Conservation (phyloP, 1,140 invertebrate species). For the Marisa cornuarietis region DNA sequence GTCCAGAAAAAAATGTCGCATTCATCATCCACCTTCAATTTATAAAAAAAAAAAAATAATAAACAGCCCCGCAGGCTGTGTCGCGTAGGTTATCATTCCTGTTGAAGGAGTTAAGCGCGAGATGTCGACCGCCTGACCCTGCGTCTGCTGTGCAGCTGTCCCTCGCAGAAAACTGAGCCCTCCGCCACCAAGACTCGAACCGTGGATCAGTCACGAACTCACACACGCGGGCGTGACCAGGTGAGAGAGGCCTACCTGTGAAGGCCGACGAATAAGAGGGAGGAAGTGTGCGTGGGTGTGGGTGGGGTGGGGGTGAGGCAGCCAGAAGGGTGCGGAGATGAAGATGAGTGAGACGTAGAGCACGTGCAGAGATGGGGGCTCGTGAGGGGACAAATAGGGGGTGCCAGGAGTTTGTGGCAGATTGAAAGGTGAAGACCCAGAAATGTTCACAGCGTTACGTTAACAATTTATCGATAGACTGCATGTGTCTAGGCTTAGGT, state of each 20-base stretch:
- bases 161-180: not conserved
- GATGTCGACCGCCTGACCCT: not conserved
- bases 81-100: too few species aligned
- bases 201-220: not conserved
- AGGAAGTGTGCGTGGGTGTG: not conserved
- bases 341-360: not conserved
- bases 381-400: not conserved
- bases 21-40: too few species aligned
- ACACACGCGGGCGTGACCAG: not conserved
- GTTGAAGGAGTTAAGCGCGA: too few species aligned
- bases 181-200: not conserved
- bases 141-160: constrained; percentile 1
- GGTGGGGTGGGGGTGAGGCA: not conserved
- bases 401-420: not conserved
- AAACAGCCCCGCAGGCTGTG: too few species aligned
- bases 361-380: not conserved
- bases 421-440: too few species aligned
- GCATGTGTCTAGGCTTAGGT: too few species aligned
- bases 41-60: too few species aligned
- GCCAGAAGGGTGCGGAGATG: not conserved
- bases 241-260: not conserved
- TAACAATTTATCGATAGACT: too few species aligned
- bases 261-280: not conserved
- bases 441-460: too few species aligned
- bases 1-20: too few species aligned